phyloP scores from a whole-genome alignment of 2,113 vertebrate genomes.

The Stegostoma tigrinum region DNA sequence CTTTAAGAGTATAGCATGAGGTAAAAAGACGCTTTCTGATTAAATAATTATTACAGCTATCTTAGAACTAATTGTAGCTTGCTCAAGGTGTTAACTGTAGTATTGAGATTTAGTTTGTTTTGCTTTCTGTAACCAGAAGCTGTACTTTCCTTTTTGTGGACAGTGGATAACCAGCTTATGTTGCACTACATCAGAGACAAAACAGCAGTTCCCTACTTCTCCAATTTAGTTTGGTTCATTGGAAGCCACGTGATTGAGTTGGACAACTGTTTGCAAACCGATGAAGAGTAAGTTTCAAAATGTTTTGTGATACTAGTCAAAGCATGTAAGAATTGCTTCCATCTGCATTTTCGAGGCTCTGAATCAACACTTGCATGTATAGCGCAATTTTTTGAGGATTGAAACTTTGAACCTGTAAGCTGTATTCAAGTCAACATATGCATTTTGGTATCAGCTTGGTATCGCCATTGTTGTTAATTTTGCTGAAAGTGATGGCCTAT shows the following conservation, averaged over 20 bases:
- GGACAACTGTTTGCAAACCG: conserved; percentile 95
- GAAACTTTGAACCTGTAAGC: neutral
- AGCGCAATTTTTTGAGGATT: neutral
- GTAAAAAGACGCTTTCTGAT: neutral
- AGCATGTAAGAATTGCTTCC: too few species aligned
- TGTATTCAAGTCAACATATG: neutral
- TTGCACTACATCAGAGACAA: conserved; percentile 96
- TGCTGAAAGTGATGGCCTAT: neutral
- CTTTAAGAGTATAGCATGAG: neutral
- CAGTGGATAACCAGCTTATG: conserved; percentile 99
- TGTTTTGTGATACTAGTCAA: neutral
- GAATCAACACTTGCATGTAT: neutral
- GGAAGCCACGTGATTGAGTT: conserved; percentile 95
- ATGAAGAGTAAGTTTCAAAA: conserved; percentile 81
- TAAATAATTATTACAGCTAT: neutral
- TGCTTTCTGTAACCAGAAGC: conserved; percentile 38
- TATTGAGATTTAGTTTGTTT: neutral
- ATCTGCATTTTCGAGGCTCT: neutral
- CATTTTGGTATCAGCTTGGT: neutral
- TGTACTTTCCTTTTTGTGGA: neutral
- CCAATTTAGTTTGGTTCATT: conserved; percentile 98
- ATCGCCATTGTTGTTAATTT: neutral
- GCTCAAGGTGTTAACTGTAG: neutral
- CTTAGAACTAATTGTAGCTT: neutral
- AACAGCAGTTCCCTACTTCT: conserved; percentile 96